These are phyloP conservation scores for Bostrychus sinensis DNA, from an alignment of 2,113 vertebrate genomes.

Conservation along the genomic window DNA sequence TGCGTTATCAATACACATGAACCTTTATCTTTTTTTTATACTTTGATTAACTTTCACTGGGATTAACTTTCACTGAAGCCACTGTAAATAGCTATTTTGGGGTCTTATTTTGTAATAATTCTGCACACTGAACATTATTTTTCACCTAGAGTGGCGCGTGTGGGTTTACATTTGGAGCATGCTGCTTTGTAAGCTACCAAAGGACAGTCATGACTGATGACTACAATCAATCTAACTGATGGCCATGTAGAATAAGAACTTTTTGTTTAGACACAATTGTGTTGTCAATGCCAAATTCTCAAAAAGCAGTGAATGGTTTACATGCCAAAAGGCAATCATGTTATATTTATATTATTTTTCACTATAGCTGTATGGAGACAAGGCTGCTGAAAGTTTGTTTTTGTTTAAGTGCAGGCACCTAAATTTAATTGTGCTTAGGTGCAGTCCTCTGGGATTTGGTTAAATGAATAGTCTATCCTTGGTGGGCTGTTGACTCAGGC, in stretches of 20 bases:
- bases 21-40: too few species aligned
- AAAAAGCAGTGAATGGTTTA: too few species aligned
- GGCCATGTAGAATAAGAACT: not conserved
- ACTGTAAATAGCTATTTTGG: conserved; percentile 13
- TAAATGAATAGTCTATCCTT: conserved; percentile 52
- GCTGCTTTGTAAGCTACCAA: conserved; percentile 8
- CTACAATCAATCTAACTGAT: conserved; percentile 15
- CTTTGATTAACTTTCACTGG: too few species aligned
- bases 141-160: conserved; percentile 6
- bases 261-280: too few species aligned
- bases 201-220: conserved; percentile 47
- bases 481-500: conserved; percentile 36
- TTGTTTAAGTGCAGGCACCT: conserved; percentile 24
- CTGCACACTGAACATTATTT: not conserved
- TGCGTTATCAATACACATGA: not conserved
- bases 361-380: not conserved
- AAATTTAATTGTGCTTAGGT: conserved; percentile 57
- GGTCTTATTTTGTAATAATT: conserved; percentile 15
- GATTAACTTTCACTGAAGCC: too few species aligned
- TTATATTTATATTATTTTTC: too few species aligned
- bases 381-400: conserved; percentile 33
- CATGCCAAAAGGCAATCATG: too few species aligned
- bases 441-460: conserved; percentile 42
- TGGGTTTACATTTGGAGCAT: conserved; percentile 21
- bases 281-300: too few species aligned